Evolutionary conservation across 2,888 invertebrate genomes (phyloP).

Genomic region (Rhingia campestris): DNA sequence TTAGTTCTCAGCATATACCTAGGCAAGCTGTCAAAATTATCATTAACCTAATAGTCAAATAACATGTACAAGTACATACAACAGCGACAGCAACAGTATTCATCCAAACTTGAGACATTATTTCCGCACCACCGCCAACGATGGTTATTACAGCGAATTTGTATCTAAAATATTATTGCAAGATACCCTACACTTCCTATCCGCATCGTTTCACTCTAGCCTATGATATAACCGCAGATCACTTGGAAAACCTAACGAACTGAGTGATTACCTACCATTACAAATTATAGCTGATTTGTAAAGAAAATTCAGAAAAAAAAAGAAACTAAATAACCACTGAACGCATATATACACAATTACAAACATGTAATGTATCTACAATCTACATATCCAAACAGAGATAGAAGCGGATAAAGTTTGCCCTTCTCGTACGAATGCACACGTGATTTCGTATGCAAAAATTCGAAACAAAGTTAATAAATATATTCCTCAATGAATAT

Average conservation of each 20-base stretch:
- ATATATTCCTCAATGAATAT: slow-evolving; percentile 36
- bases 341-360: background rate
- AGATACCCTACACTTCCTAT: background rate
- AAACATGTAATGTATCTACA: background rate
- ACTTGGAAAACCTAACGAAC: slow-evolving; percentile 28
- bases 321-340: too few species aligned
- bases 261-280: slow-evolving; percentile 33
- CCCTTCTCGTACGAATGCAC: background rate
- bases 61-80: too few species aligned
- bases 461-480: background rate
- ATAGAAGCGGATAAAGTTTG: too few species aligned
- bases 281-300: background rate
- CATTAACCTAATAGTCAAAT: too few species aligned
- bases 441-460: slow-evolving; percentile 8
- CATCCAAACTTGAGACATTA: background rate
- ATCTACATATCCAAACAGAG: too few species aligned
- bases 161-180: slow-evolving; percentile 15
- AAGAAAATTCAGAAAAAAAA: too few species aligned
- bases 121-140: slow-evolving; percentile 11
- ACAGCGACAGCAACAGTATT: too few species aligned
- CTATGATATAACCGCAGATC: slow-evolving; percentile 25
- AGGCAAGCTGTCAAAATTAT: too few species aligned
- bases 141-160: slow-evolving; percentile 24
- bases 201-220: slow-evolving; percentile 10
- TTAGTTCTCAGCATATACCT: too few species aligned